phyloP scores from a whole-genome alignment of 1,140 invertebrate species.

The Calephelis nemesis region DNA sequence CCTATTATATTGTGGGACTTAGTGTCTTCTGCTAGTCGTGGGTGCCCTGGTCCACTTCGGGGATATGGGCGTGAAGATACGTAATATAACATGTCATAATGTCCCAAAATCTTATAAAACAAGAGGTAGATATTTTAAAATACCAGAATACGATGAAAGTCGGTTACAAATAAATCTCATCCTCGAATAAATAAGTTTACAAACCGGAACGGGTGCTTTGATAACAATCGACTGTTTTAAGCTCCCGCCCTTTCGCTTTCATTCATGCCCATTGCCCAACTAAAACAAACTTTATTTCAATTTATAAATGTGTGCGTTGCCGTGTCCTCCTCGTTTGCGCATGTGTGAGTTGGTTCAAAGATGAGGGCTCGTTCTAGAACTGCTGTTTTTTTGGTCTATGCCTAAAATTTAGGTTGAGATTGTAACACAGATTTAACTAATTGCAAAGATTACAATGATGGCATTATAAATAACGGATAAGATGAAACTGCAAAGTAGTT shows the following conservation, averaged over 20 bases:
- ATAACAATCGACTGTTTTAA: slow-evolving; percentile 56
- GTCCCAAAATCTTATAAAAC: too few relatives aligned
- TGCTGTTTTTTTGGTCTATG: slow-evolving; percentile 10
- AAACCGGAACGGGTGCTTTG: slow-evolving; percentile 44
- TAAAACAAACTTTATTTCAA: slow-evolving; percentile 78
- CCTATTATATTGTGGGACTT: too few relatives aligned
- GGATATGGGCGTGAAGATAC: too few relatives aligned
- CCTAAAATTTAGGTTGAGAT: slow-evolving; percentile 20
- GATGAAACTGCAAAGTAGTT: too few relatives aligned
- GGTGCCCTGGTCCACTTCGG: too few relatives aligned
- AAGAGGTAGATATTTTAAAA: too few relatives aligned
- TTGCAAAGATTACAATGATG: too few relatives aligned
- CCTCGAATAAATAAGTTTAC: slow-evolving; percentile 20
- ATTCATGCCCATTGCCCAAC: slow-evolving; percentile 75
- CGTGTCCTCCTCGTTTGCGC: slow-evolving; percentile 44
- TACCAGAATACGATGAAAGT: too few relatives aligned
- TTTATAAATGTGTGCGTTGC: slow-evolving; percentile 68
- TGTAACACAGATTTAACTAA: too few relatives aligned
- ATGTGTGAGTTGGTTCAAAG: slow-evolving; percentile 61
- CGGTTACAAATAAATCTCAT: slow-evolving; percentile 3
- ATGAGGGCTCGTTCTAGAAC: slow-evolving; percentile 27
- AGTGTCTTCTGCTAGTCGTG: too few relatives aligned
- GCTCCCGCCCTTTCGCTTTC: slow-evolving; percentile 69
- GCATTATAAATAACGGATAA: too few relatives aligned
- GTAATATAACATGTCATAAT: too few relatives aligned